Conservation (phyloP, 1,140 invertebrate genomes). For the Saxidomus purpurata region DNA sequence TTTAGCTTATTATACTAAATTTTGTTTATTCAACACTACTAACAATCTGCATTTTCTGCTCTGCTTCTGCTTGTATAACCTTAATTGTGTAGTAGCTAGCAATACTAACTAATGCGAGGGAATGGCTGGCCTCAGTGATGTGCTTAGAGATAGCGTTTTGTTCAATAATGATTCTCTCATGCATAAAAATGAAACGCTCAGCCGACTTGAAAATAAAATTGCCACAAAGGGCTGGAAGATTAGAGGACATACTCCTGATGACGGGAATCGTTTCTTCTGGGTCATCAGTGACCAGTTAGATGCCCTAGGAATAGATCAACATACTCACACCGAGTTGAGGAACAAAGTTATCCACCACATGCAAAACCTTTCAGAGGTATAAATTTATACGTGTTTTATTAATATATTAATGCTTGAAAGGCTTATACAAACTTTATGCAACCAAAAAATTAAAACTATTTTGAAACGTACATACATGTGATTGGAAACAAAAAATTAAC, state of each 20-base stretch:
- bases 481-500: no score
- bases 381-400: not conserved
- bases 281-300: slow-evolving; percentile 41
- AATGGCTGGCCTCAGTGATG: not conserved
- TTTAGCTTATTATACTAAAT: no score
- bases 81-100: not conserved
- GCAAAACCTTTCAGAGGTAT: slow-evolving; percentile 27
- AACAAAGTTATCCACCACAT: not conserved
- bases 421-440: not conserved
- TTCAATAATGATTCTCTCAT: not conserved
- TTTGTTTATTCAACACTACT: no score
- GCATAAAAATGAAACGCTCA: not conserved
- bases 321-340: not conserved
- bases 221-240: not conserved
- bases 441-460: not conserved
- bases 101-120: not conserved
- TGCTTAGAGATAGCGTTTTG: not conserved
- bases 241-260: slow-evolving; percentile 20
- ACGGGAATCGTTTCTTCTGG: slow-evolving; percentile 50
- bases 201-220: not conserved
- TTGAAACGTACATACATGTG: not conserved
- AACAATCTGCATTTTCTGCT: slow-evolving; percentile 3
- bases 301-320: not conserved
- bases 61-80: not conserved
- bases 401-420: not conserved